Conservation (phyloP, 1,140 invertebrate genomes). For the Drosophila aff. region DNA sequence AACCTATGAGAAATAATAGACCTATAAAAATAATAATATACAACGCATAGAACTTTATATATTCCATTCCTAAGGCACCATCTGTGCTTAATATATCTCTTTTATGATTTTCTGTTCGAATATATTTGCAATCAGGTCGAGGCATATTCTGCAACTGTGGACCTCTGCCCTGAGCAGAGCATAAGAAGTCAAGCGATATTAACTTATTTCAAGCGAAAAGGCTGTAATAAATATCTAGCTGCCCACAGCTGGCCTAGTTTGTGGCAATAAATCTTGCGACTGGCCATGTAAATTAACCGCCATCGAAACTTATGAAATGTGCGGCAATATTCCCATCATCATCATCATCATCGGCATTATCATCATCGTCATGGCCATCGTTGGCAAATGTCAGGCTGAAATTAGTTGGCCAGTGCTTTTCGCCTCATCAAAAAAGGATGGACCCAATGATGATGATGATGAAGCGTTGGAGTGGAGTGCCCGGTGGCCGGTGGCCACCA, state of each 20-base stretch:
- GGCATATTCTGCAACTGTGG: conserved; percentile 34
- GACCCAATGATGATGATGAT: conserved; percentile 13
- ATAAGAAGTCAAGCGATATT: conserved; percentile 46
- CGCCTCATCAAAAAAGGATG: conserved; percentile 43
- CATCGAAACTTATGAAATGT: conserved; percentile 56
- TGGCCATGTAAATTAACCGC: conserved; percentile 55
- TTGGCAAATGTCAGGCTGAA: conserved; percentile 41
- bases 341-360: conserved; percentile 7
- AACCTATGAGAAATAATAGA: not conserved
- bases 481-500: conserved; percentile 23
- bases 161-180: conserved; percentile 4
- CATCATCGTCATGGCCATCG: conserved; percentile 10
- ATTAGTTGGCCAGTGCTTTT: conserved; percentile 40
- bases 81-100: conserved; percentile 1
- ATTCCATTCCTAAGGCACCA: not conserved
- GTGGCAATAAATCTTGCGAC: conserved; percentile 41
- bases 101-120: conserved; percentile 27
- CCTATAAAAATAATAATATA: not conserved
- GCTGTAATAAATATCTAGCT: conserved; percentile 43
- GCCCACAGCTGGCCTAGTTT: conserved; percentile 40
- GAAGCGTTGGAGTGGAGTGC: conserved; percentile 14
- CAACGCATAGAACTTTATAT: too few relatives aligned
- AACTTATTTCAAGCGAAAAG: conserved; percentile 50
- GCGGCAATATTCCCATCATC: conserved; percentile 15
- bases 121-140: conserved; percentile 46